These are phyloP conservation scores for Melanotaenia pygmaea DNA, from an alignment of 2,797 vertebrate species.

Conservation along the genomic window DNA sequence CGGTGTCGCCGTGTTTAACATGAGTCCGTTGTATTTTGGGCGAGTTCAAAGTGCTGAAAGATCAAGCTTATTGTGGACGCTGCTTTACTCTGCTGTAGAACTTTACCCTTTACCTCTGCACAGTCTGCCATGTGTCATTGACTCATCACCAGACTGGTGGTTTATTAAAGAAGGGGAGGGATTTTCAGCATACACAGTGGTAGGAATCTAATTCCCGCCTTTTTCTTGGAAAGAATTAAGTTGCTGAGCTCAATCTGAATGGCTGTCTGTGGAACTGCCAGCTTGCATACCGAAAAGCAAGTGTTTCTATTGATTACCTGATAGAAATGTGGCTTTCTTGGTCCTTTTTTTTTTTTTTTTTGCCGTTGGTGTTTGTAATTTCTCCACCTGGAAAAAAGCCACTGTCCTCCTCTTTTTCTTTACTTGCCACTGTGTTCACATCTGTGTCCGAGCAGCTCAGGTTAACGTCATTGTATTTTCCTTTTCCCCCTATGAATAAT, in stretches of 20 bases:
- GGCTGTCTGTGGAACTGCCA: slow-evolving; percentile 1
- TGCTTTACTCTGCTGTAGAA: slow-evolving; percentile 39
- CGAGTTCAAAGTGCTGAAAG: slow-evolving; percentile 57
- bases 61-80: slow-evolving; percentile 39
- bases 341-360: background rate
- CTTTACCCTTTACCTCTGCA: slow-evolving; percentile 37
- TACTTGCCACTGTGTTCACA: slow-evolving; percentile 36
- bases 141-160: slow-evolving; percentile 12
- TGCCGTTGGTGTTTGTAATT: background rate
- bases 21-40: slow-evolving; percentile 56
- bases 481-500: background rate
- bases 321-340: slow-evolving; percentile 16
- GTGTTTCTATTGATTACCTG: slow-evolving; percentile 23
- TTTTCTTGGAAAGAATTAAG: slow-evolving; percentile 10
- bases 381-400: slow-evolving; percentile 18
- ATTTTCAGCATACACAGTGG: background rate
- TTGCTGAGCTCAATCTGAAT: slow-evolving; percentile 13
- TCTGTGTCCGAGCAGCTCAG: background rate
- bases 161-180: background rate
- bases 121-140: slow-evolving; percentile 16
- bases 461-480: slow-evolving; percentile 13
- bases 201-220: background rate
- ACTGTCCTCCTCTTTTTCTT: slow-evolving; percentile 42
- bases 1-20: slow-evolving; percentile 59
- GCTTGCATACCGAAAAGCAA: slow-evolving; percentile 4